Evolutionary conservation across 2,888 invertebrate genomes (phyloP), one percentile per base, ranked within the genome.

Genomic region (Diplolepis rosae): DNA sequence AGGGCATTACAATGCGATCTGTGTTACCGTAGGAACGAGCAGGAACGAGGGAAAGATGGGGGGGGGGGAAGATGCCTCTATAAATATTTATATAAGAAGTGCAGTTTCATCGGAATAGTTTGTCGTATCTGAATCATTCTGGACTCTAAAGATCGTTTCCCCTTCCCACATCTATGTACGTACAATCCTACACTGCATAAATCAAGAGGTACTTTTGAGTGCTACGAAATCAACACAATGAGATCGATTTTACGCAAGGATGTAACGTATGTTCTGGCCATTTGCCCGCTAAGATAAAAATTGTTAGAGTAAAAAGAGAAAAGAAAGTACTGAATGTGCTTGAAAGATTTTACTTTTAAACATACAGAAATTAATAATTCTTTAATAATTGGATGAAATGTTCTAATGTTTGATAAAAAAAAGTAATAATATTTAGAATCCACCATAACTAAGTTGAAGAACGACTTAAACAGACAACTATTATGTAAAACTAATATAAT

Each of bases 1-100:
- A 80, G 81, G 76, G 28, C 78, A 83, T 84, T 84, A 81, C 80
- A 79, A 84, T 84, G 81, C 82, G 74, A 82, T 83, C 82, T 79
- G 77, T 73, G 82, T 80, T 81, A 79, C 76, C 76, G 54, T 71
- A 72, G 54, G 69, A 72, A 72, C 45, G 72, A 54, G 72, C 70
- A 66, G 24, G 28, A 35, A 52, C 66, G 56, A 52, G 70, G 68
- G 61, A n/a, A n/a, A n/a, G n/a, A n/a, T n/a, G n/a, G 48, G 52
- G 50, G 9, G 71, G 11, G 72, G 70, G 65, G 51, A 42, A 68
- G 73, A 67, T 45, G 68, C 69, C 66, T 48, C 61, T 75, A 79
- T 82, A 80, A 82, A 80, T 81, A 82, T 82, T 82, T 81, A 82
- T 81, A 71, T 77, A 71, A 74, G 70, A 35, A 22, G 52, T 56